Percentiles rank a stretch among this genome's conserved stretches.
These are phyloP conservation scores for Periparus ater DNA, from an alignment of 2,797 vertebrate species.

Conservation along the genomic window DNA sequence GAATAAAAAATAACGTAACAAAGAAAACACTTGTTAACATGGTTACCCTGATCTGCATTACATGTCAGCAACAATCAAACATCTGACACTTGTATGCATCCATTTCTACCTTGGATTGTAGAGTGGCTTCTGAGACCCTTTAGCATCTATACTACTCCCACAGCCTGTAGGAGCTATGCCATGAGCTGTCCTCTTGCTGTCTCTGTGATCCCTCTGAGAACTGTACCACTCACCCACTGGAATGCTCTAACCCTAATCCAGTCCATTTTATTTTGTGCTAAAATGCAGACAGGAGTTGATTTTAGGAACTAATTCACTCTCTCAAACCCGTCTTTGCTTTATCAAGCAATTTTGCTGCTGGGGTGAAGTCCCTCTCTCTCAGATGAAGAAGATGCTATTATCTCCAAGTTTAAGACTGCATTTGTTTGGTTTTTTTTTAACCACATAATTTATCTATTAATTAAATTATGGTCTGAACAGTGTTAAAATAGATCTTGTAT, in stretches of 20 bases:
- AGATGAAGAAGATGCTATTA: background rate
- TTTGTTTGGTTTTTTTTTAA: background rate
- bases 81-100: background rate
- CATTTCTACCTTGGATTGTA: background rate
- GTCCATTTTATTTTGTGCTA: background rate
- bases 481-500: background rate
- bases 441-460: background rate
- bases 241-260: background rate
- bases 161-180: background rate
- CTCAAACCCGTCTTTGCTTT: background rate
- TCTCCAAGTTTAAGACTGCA: background rate
- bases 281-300: background rate
- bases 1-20: background rate
- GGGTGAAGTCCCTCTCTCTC: background rate
- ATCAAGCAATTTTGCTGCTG: background rate
- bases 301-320: background rate
- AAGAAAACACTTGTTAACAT: background rate
- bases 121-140: background rate
- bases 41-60: background rate
- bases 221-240: background rate
- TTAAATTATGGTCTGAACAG: background rate
- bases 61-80: background rate
- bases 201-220: background rate
- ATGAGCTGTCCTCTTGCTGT: background rate
- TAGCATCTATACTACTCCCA: background rate